Evolutionary conservation across 2,888 invertebrate species (phyloP).

Genomic region (Cloeon dipterum): DNA sequence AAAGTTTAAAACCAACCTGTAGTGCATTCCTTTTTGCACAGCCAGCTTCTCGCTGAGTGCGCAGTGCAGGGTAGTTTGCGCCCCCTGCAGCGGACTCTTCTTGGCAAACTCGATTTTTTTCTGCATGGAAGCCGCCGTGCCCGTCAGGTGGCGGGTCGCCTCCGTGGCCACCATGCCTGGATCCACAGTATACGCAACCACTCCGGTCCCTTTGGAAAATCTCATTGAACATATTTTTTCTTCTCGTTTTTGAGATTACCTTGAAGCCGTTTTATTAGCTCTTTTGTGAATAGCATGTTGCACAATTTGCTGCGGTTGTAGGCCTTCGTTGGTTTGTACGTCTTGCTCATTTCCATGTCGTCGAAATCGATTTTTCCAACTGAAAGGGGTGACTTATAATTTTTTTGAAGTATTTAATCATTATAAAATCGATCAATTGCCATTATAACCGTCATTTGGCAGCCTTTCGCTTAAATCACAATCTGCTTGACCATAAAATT

Average conservation of each 20-base stretch:
- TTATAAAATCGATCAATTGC: neutral
- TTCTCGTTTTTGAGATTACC: neutral
- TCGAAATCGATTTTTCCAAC: constrained; percentile 10
- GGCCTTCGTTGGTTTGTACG: constrained; percentile 3
- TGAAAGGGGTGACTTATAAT: neutral
- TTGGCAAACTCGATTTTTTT: too few species aligned
- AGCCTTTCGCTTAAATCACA: too few species aligned
- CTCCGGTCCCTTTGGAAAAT: constrained; percentile 7
- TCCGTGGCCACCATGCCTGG: constrained; percentile 18
- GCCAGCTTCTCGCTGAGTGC: constrained; percentile 18
- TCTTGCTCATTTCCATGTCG: constrained; percentile 7
- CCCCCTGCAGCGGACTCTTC: constrained; percentile 25
- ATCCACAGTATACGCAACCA: constrained; percentile 12
- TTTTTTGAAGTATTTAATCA: neutral
- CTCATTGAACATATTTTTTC: neutral
- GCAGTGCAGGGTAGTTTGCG: constrained; percentile 22
- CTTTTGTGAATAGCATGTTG: constrained; percentile 14
- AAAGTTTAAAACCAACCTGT: too few species aligned
- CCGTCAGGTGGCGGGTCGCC: too few species aligned
- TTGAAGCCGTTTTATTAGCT: constrained; percentile 10
- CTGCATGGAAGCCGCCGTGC: too few species aligned
- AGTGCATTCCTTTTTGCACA: constrained; percentile 22
- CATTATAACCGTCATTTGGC: too few species aligned
- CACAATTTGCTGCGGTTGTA: constrained; percentile 16
- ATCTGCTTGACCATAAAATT: too few species aligned